Percentiles rank a stretch among this genome's conserved stretches.
Evolutionary conservation across 2,113 vertebrate genomes (phyloP).

Genomic region (Anarhynchus alexandrinus): DNA sequence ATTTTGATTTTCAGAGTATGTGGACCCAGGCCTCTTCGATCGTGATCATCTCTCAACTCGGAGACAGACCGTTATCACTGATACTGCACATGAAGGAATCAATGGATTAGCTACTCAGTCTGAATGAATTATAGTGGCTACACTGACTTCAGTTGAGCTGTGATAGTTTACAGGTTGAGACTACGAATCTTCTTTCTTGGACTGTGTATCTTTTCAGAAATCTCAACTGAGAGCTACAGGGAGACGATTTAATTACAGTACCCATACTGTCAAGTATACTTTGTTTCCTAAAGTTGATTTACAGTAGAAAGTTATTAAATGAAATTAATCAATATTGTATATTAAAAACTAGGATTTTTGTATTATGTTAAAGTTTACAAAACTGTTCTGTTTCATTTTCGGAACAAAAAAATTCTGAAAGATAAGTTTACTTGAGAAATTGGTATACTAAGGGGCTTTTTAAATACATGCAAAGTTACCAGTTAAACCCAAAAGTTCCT

Average conservation of each 20-base stretch:
- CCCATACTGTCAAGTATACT: neutral
- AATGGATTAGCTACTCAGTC: neutral
- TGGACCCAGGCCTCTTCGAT: neutral
- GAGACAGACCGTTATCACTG: neutral
- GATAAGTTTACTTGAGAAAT: neutral
- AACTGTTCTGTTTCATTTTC: neutral
- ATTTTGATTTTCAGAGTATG: neutral
- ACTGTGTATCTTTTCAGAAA: neutral
- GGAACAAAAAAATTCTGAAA: neutral
- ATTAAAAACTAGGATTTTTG: conserved; percentile 23
- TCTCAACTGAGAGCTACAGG: neutral
- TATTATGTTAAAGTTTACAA: conserved; percentile 25
- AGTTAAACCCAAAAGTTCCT: neutral
- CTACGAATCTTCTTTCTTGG: neutral
- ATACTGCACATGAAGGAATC: neutral
- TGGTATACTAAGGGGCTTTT: neutral
- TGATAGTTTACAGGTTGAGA: neutral
- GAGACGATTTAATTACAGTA: conserved; percentile 4
- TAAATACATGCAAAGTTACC: neutral
- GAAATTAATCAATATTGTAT: conserved; percentile 35
- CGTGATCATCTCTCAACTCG: neutral
- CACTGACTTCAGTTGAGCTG: neutral
- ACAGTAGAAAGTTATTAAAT: conserved; percentile 19
- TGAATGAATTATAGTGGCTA: neutral
- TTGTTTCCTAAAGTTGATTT: conserved; percentile 42